phyloP scores from a whole-genome alignment of 1,140 invertebrate species.

The Trichonephila clavipes region DNA sequence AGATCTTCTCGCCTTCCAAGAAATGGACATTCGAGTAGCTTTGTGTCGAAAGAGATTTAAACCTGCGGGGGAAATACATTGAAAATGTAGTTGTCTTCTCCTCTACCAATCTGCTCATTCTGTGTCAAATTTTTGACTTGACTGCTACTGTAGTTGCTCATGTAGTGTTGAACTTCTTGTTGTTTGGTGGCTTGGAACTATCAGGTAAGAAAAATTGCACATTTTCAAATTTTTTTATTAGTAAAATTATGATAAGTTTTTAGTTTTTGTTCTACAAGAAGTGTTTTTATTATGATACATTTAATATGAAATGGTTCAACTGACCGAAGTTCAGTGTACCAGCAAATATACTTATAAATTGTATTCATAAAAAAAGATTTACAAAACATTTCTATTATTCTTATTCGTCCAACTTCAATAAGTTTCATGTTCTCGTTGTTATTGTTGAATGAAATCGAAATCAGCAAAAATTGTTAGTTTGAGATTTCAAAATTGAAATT shows the following conservation, averaged over 20 bases:
- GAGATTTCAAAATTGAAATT: no score
- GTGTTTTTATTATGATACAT: no score
- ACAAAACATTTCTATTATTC: no score
- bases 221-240: not conserved
- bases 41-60: not conserved
- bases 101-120: not conserved
- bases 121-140: not conserved
- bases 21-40: conserved; percentile 5
- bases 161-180: not conserved
- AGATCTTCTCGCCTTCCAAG: conserved; percentile 4
- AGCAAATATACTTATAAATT: no score
- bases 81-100: not conserved
- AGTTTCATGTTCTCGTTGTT: no score
- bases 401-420: no score
- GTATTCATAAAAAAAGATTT: no score
- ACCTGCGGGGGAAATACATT: not conserved
- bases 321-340: not conserved
- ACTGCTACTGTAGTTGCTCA: not conserved
- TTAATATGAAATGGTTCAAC: no score
- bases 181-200: not conserved
- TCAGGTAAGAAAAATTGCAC: not conserved
- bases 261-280: no score
- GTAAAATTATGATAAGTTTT: no score
- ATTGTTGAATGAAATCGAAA: no score
- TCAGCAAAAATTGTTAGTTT: no score